phyloP scores from a whole-genome alignment of 1,140 invertebrate genomes.

The Triops longicaudatus region DNA sequence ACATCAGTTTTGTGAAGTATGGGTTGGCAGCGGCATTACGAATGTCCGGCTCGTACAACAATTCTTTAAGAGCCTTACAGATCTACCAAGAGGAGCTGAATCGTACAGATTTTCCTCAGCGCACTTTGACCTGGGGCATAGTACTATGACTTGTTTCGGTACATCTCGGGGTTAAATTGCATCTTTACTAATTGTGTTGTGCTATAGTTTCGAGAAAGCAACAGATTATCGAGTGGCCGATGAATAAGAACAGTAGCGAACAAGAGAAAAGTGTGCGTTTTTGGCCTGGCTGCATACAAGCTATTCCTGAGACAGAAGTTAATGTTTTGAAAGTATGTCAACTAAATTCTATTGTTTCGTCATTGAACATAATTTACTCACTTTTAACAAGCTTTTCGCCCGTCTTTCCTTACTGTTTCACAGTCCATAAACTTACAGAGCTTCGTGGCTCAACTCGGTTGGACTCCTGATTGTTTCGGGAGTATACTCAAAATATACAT shows the following conservation, averaged over 20 bases:
- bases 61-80: not conserved
- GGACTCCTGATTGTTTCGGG: not conserved
- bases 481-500: not conserved
- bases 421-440: too few relatives aligned
- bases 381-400: too few relatives aligned
- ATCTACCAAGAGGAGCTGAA: not conserved
- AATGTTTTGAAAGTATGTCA: not conserved
- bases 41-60: not conserved
- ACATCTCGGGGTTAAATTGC: not conserved
- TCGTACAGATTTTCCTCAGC: not conserved
- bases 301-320: constrained; percentile 7
- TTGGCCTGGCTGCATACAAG: not conserved
- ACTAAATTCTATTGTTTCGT: not conserved
- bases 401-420: not conserved
- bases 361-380: too few relatives aligned
- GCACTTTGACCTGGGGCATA: not conserved
- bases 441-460: not conserved
- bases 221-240: not conserved
- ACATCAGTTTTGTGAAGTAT: not conserved
- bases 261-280: not conserved
- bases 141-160: not conserved
- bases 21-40: not conserved
- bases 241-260: not conserved
- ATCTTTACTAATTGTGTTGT: too few relatives aligned
- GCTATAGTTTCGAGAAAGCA: not conserved